Conservation (phyloP, 2,888 invertebrate species). For the Spodoptera littoralis region DNA sequence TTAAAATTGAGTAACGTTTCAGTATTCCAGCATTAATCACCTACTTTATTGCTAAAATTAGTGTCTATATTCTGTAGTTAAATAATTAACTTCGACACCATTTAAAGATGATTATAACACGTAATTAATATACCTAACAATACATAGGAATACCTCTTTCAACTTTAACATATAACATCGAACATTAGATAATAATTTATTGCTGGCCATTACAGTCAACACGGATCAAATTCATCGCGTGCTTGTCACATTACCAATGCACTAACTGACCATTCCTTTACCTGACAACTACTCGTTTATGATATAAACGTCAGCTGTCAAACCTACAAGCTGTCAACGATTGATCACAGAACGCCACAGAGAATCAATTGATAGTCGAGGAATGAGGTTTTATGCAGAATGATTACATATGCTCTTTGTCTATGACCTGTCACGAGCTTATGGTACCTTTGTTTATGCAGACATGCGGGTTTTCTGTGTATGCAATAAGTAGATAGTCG, state of each 20-base stretch:
- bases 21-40: too few relatives aligned
- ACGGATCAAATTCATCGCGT: slow-evolving; percentile 21
- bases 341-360: slow-evolving; percentile 27
- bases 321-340: slow-evolving; percentile 18
- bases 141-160: slow-evolving; percentile 3
- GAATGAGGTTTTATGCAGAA: slow-evolving; percentile 24
- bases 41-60: too few relatives aligned
- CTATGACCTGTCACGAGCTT: slow-evolving; percentile 28
- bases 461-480: slow-evolving; percentile 16
- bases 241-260: slow-evolving; percentile 21
- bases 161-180: slow-evolving; percentile 4
- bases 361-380: slow-evolving; percentile 34
- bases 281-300: slow-evolving; percentile 19
- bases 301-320: slow-evolving; percentile 30
- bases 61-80: too few relatives aligned
- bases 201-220: slow-evolving; percentile 21
- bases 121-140: background rate
- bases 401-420: slow-evolving; percentile 37
- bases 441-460: slow-evolving; percentile 29
- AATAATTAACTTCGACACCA: too few relatives aligned
- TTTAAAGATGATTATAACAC: too few relatives aligned
- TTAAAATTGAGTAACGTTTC: too few relatives aligned
- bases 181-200: slow-evolving; percentile 11
- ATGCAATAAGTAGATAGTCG: slow-evolving; percentile 6
- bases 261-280: slow-evolving; percentile 9